These are phyloP conservation scores for Labeo calbasu DNA, from an alignment of 2,797 vertebrate species.

Conservation along the genomic window DNA sequence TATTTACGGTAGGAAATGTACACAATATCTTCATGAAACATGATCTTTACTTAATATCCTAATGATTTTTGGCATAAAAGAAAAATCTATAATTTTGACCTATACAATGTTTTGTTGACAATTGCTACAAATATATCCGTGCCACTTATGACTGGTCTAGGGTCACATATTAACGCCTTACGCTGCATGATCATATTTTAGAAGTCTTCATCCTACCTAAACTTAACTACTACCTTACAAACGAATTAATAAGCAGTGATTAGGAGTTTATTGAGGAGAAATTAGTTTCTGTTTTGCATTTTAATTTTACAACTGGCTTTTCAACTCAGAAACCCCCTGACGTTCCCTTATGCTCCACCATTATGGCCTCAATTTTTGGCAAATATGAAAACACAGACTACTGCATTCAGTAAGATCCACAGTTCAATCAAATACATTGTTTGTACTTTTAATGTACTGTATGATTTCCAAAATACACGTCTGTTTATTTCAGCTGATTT, in stretches of 20 bases:
- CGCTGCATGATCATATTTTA: background rate
- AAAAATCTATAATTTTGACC: too few relatives aligned
- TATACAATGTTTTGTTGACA: too few relatives aligned
- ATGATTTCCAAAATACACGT: background rate
- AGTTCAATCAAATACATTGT: background rate
- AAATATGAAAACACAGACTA: background rate
- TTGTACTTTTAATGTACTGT: background rate
- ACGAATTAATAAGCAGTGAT: background rate
- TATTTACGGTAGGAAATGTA: too few relatives aligned
- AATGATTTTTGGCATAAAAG: too few relatives aligned
- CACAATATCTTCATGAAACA: too few relatives aligned
- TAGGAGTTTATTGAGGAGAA: too few relatives aligned
- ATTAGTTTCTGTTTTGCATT: background rate
- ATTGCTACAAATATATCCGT: too few relatives aligned
- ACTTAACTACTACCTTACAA: background rate
- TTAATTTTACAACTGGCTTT: background rate
- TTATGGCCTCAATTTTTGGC: background rate
- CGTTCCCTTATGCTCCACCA: background rate
- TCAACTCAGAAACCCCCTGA: background rate
- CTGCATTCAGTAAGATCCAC: background rate
- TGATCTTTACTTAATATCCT: too few relatives aligned
- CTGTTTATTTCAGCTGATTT: background rate
- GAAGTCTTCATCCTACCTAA: background rate
- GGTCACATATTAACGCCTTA: too few relatives aligned
- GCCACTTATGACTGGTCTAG: too few relatives aligned